Evolutionary conservation across 2,888 invertebrate species (phyloP), one percentile per base, ranked within the genome.

Genomic region (Spodoptera exigua): DNA sequence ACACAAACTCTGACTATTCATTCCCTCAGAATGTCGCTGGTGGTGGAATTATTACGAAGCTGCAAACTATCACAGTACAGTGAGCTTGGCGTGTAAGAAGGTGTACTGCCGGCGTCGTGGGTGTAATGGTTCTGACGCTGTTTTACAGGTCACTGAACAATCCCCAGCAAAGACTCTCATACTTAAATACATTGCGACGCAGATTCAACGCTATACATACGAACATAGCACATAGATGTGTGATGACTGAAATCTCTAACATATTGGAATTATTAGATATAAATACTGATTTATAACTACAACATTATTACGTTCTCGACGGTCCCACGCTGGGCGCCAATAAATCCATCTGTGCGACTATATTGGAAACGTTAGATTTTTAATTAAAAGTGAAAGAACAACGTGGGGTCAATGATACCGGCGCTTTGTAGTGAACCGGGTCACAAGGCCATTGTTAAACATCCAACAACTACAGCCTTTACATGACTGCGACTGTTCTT

Each of bases 271-370:
- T 5, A 27, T 27, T 27, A 27, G 7, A 27, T 5, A 61, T 41
- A 40, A 12, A 41, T 7, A 21, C 40, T 16, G 36, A 52, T 44
- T 17, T 43, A 37, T 55, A 51, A 27, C 27, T 9, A 4, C 9
- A 9, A 55, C 45, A 61, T 37, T 41, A 40, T 49, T 48, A 18
- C 18, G 32, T 3, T 44, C 40, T 14, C 5, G 2, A 9, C 11
- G 11, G 62, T 36, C 80, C 81, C 84, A 77, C 57, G 76, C 66
- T 79, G 84, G 84, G 82, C 81, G 85, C 84, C 85, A 82, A 65
- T 63, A 55, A 13, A 45, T 18, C 47, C 36, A 51, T 71, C 64
- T 9, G 27, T 27, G 0, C 45, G 41, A 52, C 39, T 13, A 16
- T 57, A 55, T 40, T 35, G 34, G 47, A 65, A 62, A 52, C 35